These are phyloP conservation scores for Limnephilus marmoratus DNA, from an alignment of 2,888 invertebrate species.

Conservation along the genomic window DNA sequence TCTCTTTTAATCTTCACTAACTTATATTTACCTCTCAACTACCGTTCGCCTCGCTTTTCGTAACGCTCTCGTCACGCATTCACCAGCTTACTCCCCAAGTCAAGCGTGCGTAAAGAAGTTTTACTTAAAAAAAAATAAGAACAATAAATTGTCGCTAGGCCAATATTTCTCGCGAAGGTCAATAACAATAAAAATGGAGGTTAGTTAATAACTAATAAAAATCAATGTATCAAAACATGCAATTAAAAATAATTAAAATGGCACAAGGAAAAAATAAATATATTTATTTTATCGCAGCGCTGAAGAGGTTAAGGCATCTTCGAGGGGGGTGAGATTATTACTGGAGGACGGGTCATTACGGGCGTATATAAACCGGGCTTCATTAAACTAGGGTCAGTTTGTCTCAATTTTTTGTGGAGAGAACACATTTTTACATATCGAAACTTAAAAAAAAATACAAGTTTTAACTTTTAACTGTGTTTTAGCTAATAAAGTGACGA, in stretches of 20 bases:
- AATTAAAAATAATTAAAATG: background rate
- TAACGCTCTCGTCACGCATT: too few relatives aligned
- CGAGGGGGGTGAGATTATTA: slow-evolving; percentile 19
- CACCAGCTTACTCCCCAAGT: too few relatives aligned
- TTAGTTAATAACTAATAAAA: background rate
- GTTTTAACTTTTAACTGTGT: background rate
- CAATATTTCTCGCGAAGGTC: background rate
- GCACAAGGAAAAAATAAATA: background rate
- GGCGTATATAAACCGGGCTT: background rate
- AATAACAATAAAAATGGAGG: background rate
- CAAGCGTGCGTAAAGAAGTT: too few relatives aligned
- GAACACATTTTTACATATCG: background rate
- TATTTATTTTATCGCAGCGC: background rate
- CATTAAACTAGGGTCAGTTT: slow-evolving; percentile 22
- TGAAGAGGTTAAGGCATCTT: slow-evolving; percentile 28
- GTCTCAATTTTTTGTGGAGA: slow-evolving; percentile 3
- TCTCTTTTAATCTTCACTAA: too few relatives aligned
- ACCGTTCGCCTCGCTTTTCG: too few relatives aligned
- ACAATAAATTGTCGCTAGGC: background rate
- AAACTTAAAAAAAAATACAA: background rate
- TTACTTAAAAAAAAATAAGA: background rate
- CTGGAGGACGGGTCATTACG: background rate
- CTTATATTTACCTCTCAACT: too few relatives aligned
- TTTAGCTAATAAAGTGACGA: background rate
- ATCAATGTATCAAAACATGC: background rate